phyloP scores from a whole-genome alignment of 2,797 vertebrate species.

The Labroides dimidiatus region DNA sequence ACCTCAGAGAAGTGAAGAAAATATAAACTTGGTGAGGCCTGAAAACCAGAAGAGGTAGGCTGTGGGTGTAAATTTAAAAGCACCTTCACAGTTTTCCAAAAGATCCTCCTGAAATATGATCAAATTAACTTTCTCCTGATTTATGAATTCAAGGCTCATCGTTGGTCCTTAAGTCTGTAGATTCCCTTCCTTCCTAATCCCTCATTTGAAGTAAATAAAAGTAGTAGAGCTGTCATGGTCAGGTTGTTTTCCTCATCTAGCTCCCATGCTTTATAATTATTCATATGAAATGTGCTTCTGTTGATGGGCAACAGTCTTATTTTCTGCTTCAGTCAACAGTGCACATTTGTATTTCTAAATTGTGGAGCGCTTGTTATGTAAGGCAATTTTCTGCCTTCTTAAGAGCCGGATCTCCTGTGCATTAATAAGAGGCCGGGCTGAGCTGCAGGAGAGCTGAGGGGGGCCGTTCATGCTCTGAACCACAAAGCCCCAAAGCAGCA shows the following conservation, averaged over 20 bases:
- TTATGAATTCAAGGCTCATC: constrained; percentile 75
- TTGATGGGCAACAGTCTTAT: constrained; percentile 99
- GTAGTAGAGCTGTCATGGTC: constrained; percentile 86
- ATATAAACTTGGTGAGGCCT: constrained; percentile 57
- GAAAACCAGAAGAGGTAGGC: constrained; percentile 50
- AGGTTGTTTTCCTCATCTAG: constrained; percentile 83
- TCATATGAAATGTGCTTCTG: constrained; percentile 93
- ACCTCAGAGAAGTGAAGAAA: constrained; percentile 59
- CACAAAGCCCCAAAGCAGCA: constrained; percentile 37
- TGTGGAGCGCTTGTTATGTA: constrained; percentile 85
- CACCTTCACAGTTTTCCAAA: constrained; percentile 47
- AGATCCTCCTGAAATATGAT: constrained; percentile 63
- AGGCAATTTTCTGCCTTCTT: constrained; percentile 91
- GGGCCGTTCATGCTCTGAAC: constrained; percentile 67
- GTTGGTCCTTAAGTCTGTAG: constrained; percentile 76
- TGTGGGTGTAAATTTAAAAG: constrained; percentile 59
- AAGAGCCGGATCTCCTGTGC: constrained; percentile 84
- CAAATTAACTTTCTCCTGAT: constrained; percentile 69
- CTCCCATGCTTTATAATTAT: constrained; percentile 87
- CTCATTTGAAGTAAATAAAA: constrained; percentile 87
- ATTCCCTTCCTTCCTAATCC: constrained; percentile 81
- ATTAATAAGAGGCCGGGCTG: constrained; percentile 83
- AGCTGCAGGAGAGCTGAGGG: constrained; percentile 73
- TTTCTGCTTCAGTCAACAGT: constrained; percentile 99
- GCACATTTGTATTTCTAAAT: constrained; percentile 94